Evolutionary conservation across 2,797 vertebrate genomes (phyloP).

Genomic region (Malurus leucopterus): DNA sequence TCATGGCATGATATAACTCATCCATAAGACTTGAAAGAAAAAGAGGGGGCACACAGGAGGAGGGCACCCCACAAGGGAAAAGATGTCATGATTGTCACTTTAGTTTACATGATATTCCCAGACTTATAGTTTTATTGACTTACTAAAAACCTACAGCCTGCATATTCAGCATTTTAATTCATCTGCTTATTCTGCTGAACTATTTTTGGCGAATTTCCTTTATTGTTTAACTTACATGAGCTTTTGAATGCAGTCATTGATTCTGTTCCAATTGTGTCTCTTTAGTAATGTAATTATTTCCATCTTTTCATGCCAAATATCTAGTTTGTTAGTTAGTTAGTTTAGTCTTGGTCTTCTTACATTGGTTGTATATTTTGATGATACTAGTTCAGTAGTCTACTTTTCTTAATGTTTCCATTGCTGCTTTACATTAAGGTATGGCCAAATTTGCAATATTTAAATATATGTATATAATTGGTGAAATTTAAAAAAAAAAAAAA

Average conservation of each 20-base stretch:
- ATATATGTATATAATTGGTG: neutral
- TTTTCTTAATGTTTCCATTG: neutral
- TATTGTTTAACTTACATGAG: neutral
- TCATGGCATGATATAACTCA: neutral
- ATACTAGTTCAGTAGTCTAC: neutral
- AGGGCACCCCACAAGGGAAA: neutral
- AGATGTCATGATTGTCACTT: neutral
- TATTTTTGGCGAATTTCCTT: slow-evolving; percentile 1
- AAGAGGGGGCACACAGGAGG: neutral
- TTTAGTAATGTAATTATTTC: neutral
- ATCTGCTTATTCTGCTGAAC: neutral
- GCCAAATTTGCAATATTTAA: neutral
- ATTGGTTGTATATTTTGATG: neutral
- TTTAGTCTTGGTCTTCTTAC: neutral
- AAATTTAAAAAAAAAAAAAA: neutral
- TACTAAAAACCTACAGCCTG: neutral
- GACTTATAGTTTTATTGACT: neutral
- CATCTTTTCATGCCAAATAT: neutral
- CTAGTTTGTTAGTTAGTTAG: neutral
- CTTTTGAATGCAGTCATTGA: neutral
- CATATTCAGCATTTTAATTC: neutral
- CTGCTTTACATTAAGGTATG: neutral
- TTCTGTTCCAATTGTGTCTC: neutral
- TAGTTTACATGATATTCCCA: neutral
- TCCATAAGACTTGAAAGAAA: neutral